These are phyloP conservation scores for Poeciliopsis retropinna DNA, from an alignment of 2,113 vertebrate species.

Conservation along the genomic window DNA sequence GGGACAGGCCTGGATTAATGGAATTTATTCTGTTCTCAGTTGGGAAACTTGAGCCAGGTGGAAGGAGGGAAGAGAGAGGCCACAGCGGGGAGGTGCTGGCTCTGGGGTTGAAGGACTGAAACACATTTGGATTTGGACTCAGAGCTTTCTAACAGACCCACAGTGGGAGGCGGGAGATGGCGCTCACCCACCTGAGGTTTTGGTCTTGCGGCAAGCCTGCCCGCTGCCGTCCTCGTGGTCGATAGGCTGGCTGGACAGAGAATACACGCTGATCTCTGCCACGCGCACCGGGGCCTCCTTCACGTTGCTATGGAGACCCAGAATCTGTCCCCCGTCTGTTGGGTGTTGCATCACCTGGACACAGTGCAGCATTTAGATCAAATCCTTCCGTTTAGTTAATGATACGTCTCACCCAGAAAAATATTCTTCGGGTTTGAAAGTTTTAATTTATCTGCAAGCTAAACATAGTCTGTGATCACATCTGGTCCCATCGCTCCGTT, in stretches of 20 bases:
- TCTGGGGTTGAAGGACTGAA: conserved; percentile 39
- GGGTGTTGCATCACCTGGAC: conserved; percentile 84
- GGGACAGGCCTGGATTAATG: conserved; percentile 53
- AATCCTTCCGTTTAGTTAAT: neutral
- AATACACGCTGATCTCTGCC: conserved; percentile 84
- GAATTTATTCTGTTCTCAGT: conserved; percentile 47
- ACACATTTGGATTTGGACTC: conserved; percentile 41
- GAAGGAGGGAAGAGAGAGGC: conserved; percentile 39
- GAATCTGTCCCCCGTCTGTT: conserved; percentile 81
- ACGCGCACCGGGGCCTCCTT: conserved; percentile 81
- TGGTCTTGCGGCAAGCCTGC: conserved; percentile 76
- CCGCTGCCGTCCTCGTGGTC: conserved; percentile 81
- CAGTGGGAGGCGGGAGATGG: conserved; percentile 1
- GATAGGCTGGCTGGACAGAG: conserved; percentile 83
- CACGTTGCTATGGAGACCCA: conserved; percentile 84
- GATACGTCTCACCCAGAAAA: neutral
- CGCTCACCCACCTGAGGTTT: conserved; percentile 75
- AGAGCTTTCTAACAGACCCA: conserved; percentile 27
- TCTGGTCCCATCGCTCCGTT: no score
- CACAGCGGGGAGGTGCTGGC: conserved; percentile 25
- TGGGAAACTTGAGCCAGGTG: conserved; percentile 62
- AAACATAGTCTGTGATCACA: neutral
- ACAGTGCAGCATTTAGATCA: conserved; percentile 26
- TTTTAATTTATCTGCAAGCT: neutral
- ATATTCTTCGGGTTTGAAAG: neutral